Evolutionary conservation across 23 tunicate species (phyloP), one percentile per base, ranked within the genome.

Genomic region (Ciona savignyi): DNA sequence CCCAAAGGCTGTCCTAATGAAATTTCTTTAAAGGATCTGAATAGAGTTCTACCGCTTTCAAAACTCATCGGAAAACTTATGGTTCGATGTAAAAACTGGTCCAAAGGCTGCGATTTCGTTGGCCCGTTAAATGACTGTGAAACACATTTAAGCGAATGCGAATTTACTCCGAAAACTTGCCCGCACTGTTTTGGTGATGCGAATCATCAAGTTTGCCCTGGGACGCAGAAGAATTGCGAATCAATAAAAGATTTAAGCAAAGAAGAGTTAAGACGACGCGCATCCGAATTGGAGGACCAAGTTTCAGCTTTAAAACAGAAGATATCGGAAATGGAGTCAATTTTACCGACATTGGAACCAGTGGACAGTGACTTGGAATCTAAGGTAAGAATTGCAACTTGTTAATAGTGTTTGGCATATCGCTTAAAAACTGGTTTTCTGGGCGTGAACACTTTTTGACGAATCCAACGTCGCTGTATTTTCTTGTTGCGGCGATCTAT

Each of bases 1-100:
- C 81, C 81, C 1, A 28, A 69, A 2, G 72, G 35, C 1, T 77
- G 81, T 27, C 23, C 27, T 15, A 69, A 63, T 27, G 1, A 29
- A 15, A 2, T 77, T 27, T 26, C 72, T 1, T 23, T 34, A 32
- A 64, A 66, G 24, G 72, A 66, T 20, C 81, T 77, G 2, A 77
- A 77, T 63, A 72, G 63, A 31, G 81, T 77, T 1, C 81, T 61
- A 63, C 81, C 81, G 1, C 63, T 77, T 2, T 23, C 26, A 3
- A 33, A 23, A 4, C 31, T 77, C n/a, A 66, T 77, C 9, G 81
- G 72, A 34, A 66, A 77, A 25, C 81, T 77, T 3, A 29, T 23
- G 27, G 70, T 24, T 20, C 27, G 30, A 23, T 77, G 81, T 33
- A n/a, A 3, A 2, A 77, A 77, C 72, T 51, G 4, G 21, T 33